These are phyloP conservation scores for Anoplophora glabripennis DNA, from an alignment of 1,140 invertebrate species.

Conservation along the genomic window DNA sequence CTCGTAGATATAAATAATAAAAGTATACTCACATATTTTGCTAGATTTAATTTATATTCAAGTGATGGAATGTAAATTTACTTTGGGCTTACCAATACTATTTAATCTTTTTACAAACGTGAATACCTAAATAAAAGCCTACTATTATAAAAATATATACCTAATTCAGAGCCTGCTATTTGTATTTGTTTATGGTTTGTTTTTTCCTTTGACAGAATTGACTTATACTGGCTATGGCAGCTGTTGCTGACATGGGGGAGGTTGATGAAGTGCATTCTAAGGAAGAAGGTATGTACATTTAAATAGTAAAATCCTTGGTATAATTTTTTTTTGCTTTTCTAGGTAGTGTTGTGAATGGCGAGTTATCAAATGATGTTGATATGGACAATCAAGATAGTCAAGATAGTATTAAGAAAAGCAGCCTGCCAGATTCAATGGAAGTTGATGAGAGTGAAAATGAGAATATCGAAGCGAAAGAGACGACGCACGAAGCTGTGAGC, in stretches of 20 bases:
- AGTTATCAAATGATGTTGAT: conserved; percentile 44
- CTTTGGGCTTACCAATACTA: too few species aligned
- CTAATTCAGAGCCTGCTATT: too few species aligned
- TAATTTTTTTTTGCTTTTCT: conserved; percentile 27
- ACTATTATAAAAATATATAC: too few species aligned
- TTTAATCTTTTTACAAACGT: too few species aligned
- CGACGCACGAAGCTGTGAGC: conserved; percentile 4
- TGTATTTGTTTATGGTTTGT: too few species aligned
- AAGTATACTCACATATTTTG: too few species aligned
- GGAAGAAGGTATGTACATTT: conserved; percentile 39
- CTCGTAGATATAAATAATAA: too few species aligned
- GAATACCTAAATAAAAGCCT: too few species aligned
- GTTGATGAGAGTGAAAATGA: conserved; percentile 23
- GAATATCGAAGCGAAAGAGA: conserved; percentile 17
- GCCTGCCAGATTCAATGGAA: conserved; percentile 24
- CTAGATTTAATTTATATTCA: too few species aligned
- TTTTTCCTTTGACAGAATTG: too few species aligned
- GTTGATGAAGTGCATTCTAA: conserved; percentile 47
- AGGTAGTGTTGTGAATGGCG: conserved; percentile 48
- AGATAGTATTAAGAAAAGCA: conserved; percentile 23
- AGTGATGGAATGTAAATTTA: too few species aligned
- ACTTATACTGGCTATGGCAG: conserved; percentile 40
- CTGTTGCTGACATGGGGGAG: conserved; percentile 45
- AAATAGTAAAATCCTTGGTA: conserved; percentile 1
- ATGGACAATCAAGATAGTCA: conserved; percentile 32